Evolutionary conservation across 2,888 invertebrate genomes (phyloP).

Genomic region (Hymenopus coronatus): DNA sequence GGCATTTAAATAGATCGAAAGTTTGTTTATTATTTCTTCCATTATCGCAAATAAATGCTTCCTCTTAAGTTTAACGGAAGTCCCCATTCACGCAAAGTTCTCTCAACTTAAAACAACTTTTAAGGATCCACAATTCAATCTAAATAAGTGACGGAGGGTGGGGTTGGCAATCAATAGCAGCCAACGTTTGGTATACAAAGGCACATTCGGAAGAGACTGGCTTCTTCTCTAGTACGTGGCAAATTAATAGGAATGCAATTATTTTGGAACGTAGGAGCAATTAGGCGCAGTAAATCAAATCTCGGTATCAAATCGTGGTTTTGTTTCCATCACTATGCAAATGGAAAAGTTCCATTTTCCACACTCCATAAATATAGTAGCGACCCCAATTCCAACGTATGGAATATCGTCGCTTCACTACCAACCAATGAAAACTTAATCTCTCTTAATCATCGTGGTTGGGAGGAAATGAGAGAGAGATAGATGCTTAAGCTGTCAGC

Average conservation of each 20-base stretch:
- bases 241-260: background rate
- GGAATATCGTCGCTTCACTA: background rate
- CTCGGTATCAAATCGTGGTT: background rate
- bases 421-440: background rate
- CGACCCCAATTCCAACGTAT: background rate
- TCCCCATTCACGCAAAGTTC: background rate
- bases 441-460: background rate
- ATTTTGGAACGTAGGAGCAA: background rate
- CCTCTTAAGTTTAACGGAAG: background rate
- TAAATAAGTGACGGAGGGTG: background rate
- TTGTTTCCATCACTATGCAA: background rate
- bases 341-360: background rate
- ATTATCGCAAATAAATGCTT: background rate
- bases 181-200: background rate
- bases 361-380: background rate
- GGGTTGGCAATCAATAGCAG: background rate
- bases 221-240: background rate
- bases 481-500: background rate
- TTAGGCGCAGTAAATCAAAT: background rate
- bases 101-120: background rate
- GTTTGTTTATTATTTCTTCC: too few relatives aligned
- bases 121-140: background rate
- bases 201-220: background rate
- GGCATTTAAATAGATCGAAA: too few relatives aligned
- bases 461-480: background rate